phyloP scores from a whole-genome alignment of 2,888 invertebrate species.

The Serripes groenlandicus region DNA sequence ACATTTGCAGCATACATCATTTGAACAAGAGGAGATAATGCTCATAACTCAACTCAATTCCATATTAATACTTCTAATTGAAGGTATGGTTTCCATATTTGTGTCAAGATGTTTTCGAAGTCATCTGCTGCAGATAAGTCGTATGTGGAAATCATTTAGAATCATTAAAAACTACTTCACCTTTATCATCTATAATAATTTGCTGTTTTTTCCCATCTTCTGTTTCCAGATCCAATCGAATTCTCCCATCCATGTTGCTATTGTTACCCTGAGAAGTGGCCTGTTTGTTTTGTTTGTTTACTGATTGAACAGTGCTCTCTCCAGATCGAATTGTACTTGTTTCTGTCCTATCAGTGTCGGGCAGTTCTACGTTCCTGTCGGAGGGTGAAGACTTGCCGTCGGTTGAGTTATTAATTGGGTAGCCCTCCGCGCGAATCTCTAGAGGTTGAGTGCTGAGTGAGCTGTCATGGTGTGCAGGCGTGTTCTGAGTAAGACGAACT shows the following conservation, averaged over 20 bases:
- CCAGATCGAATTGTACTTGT: conserved; percentile 17
- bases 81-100: no score
- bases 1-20: no score
- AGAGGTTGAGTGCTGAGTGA: conserved; percentile 41
- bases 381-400: conserved; percentile 44
- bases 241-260: conserved; percentile 41
- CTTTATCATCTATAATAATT: conserved; percentile 64
- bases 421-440: conserved; percentile 65
- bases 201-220: conserved; percentile 67
- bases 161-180: no score
- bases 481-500: conserved; percentile 15
- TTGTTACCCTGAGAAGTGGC: not conserved
- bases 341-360: conserved; percentile 19
- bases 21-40: no score
- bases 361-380: conserved; percentile 41
- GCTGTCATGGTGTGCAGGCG: conserved; percentile 41
- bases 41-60: no score
- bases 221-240: conserved; percentile 63
- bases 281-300: conserved; percentile 10
- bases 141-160: no score
- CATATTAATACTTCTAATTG: no score
- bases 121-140: no score
- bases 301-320: not conserved
- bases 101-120: no score
- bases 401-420: conserved; percentile 33